These are phyloP conservation scores for Ostrea denselamellosa DNA, from an alignment of 1,140 invertebrate species.

Conservation along the genomic window DNA sequence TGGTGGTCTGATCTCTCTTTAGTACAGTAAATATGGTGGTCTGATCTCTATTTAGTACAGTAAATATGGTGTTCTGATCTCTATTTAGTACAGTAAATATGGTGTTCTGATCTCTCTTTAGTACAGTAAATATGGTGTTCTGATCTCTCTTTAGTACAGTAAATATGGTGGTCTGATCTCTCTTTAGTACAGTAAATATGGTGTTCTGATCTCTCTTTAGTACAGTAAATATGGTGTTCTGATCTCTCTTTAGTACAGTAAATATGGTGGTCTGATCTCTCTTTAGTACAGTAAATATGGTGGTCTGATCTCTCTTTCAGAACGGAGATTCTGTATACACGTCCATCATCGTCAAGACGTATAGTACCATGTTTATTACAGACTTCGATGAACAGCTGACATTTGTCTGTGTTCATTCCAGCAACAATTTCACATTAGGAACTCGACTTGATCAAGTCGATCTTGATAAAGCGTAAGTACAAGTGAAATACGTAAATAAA, in stretches of 20 bases:
- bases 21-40: no score
- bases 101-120: neutral
- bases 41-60: neutral
- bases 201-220: neutral
- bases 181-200: no score
- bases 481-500: neutral
- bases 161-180: neutral
- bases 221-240: no score
- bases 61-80: no score
- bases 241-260: neutral
- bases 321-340: conserved; percentile 22
- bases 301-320: neutral
- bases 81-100: no score
- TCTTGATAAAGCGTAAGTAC: conserved; percentile 45
- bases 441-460: conserved; percentile 45
- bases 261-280: neutral
- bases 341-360: conserved; percentile 35
- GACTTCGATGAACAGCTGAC: conserved; percentile 38
- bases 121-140: no score
- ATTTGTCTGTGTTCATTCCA: conserved; percentile 48
- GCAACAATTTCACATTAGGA: conserved; percentile 44
- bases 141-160: neutral
- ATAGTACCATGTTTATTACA: conserved; percentile 46
- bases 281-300: no score
- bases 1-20: neutral